These are phyloP conservation scores for Microplitis demolitor DNA, from an alignment of 1,140 invertebrate species.

Conservation along the genomic window DNA sequence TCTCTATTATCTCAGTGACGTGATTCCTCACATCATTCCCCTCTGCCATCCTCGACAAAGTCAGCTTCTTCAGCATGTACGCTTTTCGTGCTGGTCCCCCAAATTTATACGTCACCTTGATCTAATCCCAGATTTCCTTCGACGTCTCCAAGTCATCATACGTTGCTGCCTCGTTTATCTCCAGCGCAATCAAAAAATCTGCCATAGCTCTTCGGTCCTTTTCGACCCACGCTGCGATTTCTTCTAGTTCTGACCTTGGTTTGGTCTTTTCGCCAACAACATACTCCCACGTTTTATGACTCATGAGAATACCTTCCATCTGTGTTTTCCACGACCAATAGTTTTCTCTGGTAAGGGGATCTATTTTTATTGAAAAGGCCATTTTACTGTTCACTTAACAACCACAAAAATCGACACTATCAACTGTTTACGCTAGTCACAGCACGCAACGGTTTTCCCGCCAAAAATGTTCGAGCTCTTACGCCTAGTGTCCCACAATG, in stretches of 20 bases:
- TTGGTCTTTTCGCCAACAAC: slow-evolving; percentile 7
- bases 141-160: slow-evolving; percentile 26
- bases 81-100: slow-evolving; percentile 35
- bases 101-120: slow-evolving; percentile 29
- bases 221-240: slow-evolving; percentile 3
- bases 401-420: not conserved
- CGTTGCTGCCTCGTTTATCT: not conserved
- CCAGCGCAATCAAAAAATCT: not conserved
- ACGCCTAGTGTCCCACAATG: not conserved
- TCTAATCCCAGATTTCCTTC: slow-evolving; percentile 28
- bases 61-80: slow-evolving; percentile 29
- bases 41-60: slow-evolving; percentile 33
- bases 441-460: slow-evolving; percentile 4
- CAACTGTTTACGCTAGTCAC: not conserved
- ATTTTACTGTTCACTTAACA: not conserved
- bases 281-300: not conserved
- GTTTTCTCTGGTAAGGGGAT: not conserved
- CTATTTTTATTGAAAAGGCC: not conserved
- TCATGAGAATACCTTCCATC: not conserved
- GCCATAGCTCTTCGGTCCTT: slow-evolving; percentile 9
- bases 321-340: slow-evolving; percentile 3
- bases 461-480: not conserved
- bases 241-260: not conserved
- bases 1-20: slow-evolving; percentile 35
- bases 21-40: slow-evolving; percentile 39